Evolutionary conservation across 2,113 vertebrate species (phyloP), one percentile per base, ranked within the genome.

Genomic region (Nothobranchius furzeri): DNA sequence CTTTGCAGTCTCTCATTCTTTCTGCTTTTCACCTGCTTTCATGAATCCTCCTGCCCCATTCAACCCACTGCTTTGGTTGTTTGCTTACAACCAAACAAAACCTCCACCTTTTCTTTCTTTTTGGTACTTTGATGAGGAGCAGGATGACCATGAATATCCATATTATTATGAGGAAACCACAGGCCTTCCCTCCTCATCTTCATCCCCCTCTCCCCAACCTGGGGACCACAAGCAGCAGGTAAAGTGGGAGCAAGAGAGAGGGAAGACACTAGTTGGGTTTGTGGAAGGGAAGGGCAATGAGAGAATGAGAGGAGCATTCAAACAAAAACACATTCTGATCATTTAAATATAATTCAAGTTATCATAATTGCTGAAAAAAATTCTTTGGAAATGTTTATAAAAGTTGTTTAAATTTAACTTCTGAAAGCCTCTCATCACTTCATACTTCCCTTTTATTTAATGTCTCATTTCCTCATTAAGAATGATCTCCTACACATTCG

Each of bases 121-220:
- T 83, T 84, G 83, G 92, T 92, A 88, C 90, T 91, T 89, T 91
- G 91, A 92, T 90, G 92, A 93, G 87, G 91, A 90, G 69, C 81
- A 85, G 85, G 90, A 92, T 85, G 88, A 93, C 87, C 90, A 89
- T 88, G 87, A 92, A 88, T 90, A 91, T 69, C 77, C 88, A 54
- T 89, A 87, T 91, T 92, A 91, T 92, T 90, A 93, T 71, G 90
- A 92, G 80, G 85, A 90, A 76, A 83, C 87, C 74, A 90, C 85
- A 70, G 85, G 82, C 54, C 53, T 83, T 80, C 81, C 82, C 79
- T 71, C 76, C 72, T 81, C 81, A 64, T 66, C 75, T 60, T 70
- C 83, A 11, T 30, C 73, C 53, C 51, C 77, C 78, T 85, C 70
- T 30, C 71, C 88, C 77, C 64, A 62, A 54, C 72, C 75, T 66